Percentiles rank a stretch among this genome's conserved stretches.
Evolutionary conservation across 2,888 invertebrate species (phyloP).

Genomic region (Trachelus iudaicus): DNA sequence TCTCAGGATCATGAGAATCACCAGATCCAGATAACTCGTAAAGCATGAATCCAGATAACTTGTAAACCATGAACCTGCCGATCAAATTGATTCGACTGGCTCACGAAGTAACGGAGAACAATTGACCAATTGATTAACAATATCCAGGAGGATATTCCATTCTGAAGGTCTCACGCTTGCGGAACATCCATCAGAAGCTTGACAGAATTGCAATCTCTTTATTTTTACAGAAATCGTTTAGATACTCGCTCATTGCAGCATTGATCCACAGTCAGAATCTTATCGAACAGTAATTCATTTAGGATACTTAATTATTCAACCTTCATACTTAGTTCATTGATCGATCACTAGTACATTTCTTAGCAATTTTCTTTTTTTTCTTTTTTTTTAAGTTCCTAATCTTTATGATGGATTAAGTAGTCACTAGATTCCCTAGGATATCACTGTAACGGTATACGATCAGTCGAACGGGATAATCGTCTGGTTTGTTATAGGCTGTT

Average conservation of each 20-base stretch:
- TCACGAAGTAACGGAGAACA: conserved; percentile 49
- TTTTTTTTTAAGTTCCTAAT: neutral
- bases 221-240: neutral
- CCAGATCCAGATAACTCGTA: conserved; percentile 10
- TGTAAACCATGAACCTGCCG: conserved; percentile 25
- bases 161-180: conserved; percentile 6
- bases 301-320: neutral
- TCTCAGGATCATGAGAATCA: conserved; percentile 36
- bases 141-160: neutral
- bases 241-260: neutral
- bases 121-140: conserved; percentile 56
- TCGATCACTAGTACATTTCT: neutral
- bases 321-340: neutral
- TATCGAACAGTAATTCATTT: neutral
- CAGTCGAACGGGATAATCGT: neutral
- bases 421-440: neutral
- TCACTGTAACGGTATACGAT: neutral
- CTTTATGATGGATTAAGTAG: neutral
- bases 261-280: neutral
- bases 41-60: conserved; percentile 18
- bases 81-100: conserved; percentile 45
- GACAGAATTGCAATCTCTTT: neutral
- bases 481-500: neutral
- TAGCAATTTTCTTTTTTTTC: neutral
- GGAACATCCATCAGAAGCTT: neutral